Evolutionary conservation across 2,888 invertebrate species (phyloP).

Genomic region (Caenorhabditis virilis): DNA sequence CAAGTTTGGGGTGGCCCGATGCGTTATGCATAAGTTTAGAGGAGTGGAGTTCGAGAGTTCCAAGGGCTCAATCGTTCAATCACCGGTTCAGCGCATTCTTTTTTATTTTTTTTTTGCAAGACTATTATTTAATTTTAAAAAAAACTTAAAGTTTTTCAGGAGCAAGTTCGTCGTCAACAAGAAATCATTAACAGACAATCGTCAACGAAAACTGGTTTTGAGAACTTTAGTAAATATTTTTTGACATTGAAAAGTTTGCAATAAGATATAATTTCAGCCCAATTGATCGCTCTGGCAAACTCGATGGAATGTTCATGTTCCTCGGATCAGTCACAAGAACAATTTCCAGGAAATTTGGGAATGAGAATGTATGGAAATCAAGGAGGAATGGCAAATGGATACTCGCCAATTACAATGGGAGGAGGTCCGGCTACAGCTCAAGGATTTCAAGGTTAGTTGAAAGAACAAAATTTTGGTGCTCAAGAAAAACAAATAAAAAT

Average conservation of each 20-base stretch:
- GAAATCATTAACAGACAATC: conserved; percentile 54
- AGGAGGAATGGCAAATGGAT: conserved; percentile 18
- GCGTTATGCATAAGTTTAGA: no score
- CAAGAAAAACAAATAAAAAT: no score
- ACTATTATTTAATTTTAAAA: conserved; percentile 1
- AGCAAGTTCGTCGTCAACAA: conserved; percentile 59
- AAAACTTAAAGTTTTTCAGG: conserved; percentile 39
- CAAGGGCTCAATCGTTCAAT: no score
- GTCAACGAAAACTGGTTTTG: conserved; percentile 52
- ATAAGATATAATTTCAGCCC: no score
- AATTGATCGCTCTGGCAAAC: conserved; percentile 61
- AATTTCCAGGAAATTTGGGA: conserved; percentile 17
- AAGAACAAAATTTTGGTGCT: no score
- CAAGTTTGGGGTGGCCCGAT: no score
- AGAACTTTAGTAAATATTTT: conserved; percentile 62
- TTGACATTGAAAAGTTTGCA: no score
- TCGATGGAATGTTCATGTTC: conserved; percentile 64
- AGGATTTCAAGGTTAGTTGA: no score
- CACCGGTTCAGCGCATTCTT: no score
- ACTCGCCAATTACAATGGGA: conserved; percentile 26
- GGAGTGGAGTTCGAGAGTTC: no score
- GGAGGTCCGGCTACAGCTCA: no score
- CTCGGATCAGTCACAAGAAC: conserved; percentile 10
- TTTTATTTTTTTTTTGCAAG: no score
- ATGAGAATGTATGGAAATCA: conserved; percentile 24